A percentile compares a stretch with the other conserved stretches of the same genome.
Conservation (phyloP, 2,888 invertebrate genomes). For the Creontiades dilutus region DNA sequence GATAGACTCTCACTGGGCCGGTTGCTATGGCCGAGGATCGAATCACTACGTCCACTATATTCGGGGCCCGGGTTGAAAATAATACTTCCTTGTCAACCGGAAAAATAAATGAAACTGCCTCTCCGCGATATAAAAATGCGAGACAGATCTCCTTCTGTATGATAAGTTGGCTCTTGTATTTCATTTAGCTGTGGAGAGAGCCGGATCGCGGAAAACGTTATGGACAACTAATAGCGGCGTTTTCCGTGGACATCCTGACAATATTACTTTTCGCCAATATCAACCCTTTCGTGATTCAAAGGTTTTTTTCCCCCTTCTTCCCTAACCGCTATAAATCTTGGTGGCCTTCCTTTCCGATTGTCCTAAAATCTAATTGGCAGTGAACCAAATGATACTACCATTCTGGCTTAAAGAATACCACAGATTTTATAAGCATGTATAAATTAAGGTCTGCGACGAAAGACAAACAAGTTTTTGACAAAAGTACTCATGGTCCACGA, state of each 20-base stretch:
- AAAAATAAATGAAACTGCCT: conserved; percentile 33
- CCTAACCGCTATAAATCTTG: not conserved
- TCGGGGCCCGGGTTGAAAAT: not conserved
- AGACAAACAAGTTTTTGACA: no score
- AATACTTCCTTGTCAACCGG: conserved; percentile 26
- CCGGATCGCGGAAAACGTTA: not conserved
- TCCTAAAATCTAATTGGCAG: no score
- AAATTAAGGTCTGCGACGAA: no score
- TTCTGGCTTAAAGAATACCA: no score
- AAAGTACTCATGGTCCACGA: no score
- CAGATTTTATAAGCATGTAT: no score
- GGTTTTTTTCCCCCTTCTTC: not conserved
- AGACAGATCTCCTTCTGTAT: conserved; percentile 4
- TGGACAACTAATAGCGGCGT: not conserved
- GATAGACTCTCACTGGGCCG: conserved; percentile 6
- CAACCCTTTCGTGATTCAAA: not conserved
- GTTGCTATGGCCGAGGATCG: not conserved
- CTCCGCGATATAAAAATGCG: conserved; percentile 9
- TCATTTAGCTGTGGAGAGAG: not conserved
- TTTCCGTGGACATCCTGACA: not conserved
- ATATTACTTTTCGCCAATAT: not conserved
- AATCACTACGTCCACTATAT: not conserved
- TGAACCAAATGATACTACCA: no score
- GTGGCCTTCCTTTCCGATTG: no score
- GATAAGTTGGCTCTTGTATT: conserved; percentile 23